These are phyloP conservation scores for Prietella phreatophila DNA, from an alignment of 2,113 vertebrate species.

Conservation along the genomic window DNA sequence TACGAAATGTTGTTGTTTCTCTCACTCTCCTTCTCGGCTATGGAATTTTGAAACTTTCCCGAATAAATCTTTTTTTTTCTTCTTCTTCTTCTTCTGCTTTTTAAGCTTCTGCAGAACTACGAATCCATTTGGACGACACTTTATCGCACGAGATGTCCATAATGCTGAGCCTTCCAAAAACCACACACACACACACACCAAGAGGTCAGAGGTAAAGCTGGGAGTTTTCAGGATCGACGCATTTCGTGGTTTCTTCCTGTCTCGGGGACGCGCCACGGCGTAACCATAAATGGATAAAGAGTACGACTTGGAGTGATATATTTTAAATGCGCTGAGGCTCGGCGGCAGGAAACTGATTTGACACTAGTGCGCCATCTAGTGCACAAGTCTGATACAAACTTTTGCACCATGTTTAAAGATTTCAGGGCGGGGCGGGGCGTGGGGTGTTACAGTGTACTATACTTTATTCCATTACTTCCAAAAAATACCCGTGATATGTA, in stretches of 20 bases:
- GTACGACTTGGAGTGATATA: background rate
- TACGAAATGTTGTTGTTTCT: too few species aligned
- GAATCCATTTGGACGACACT: too few species aligned
- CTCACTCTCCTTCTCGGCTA: too few species aligned
- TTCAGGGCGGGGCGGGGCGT: background rate
- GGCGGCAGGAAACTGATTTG: background rate
- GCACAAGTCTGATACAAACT: background rate
- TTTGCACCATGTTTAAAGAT: background rate
- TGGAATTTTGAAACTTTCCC: too few species aligned
- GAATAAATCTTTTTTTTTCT: too few species aligned
- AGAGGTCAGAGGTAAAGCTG: background rate
- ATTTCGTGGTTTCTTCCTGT: background rate
- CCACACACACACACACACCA: too few species aligned
- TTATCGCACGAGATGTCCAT: too few species aligned
- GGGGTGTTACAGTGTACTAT: background rate
- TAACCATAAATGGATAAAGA: background rate
- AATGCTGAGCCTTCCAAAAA: too few species aligned
- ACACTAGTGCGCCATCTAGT: conserved; percentile 34
- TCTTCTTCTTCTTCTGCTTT: too few species aligned
- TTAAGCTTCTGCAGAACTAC: too few species aligned
- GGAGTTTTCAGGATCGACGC: background rate
- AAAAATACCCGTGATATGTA: background rate
- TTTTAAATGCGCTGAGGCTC: background rate
- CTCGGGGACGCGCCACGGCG: background rate
- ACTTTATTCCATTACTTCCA: background rate